phyloP scores from a whole-genome alignment of 2,113 vertebrate genomes.

The Pycnonotus jocosus region DNA sequence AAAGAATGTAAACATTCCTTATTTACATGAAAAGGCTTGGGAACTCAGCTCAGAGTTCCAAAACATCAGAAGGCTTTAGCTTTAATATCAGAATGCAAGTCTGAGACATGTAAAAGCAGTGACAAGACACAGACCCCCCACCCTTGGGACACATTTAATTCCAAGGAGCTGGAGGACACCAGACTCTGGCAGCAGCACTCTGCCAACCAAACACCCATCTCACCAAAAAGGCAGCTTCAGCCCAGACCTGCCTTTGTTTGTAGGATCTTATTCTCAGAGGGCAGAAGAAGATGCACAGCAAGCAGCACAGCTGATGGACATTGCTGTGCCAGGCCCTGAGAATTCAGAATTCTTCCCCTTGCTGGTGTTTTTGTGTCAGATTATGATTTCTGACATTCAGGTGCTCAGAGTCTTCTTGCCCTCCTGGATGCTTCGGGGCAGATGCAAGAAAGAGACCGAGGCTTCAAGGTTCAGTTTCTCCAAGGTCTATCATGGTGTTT shows the following conservation, averaged over 20 bases:
- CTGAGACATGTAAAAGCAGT: too few species aligned
- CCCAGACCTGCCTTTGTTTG: not conserved
- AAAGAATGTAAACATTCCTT: too few species aligned
- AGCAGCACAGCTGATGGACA: not conserved
- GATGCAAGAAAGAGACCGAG: too few species aligned
- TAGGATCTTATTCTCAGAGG: not conserved
- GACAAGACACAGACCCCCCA: fast-evolving
- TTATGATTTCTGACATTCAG: too few species aligned
- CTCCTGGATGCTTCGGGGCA: too few species aligned
- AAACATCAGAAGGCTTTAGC: too few species aligned
- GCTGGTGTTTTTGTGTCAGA: not conserved
- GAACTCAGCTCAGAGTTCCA: too few species aligned
- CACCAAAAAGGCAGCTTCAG: fast-evolving
- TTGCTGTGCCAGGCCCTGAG: not conserved
- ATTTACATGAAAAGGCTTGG: too few species aligned
- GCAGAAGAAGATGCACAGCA: not conserved
- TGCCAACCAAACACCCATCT: not conserved
- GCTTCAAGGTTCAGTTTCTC: too few species aligned
- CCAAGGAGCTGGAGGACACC: fast-evolving
- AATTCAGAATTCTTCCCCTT: not conserved
- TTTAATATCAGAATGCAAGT: too few species aligned
- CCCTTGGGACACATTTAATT: fast-evolving
- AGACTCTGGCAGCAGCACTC: fast-evolving
- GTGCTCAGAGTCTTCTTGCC: too few species aligned
- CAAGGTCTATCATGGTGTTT: too few species aligned